Conservation (phyloP, 2,888 invertebrate species). For the Salticus scenicus region DNA sequence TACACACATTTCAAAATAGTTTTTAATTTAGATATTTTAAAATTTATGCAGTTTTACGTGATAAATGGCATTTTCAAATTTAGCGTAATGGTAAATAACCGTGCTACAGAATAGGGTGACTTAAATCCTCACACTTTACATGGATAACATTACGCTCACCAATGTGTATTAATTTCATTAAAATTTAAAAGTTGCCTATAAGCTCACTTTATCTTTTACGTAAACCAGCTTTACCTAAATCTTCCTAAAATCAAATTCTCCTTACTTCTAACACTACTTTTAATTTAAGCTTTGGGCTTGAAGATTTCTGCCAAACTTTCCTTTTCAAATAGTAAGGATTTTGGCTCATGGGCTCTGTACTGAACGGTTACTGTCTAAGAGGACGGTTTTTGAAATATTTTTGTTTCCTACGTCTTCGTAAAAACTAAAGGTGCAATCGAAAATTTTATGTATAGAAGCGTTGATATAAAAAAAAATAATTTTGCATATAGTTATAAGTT, state of each 20-base stretch:
- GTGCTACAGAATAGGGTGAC: neutral
- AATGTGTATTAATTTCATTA: neutral
- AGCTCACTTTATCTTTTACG: neutral
- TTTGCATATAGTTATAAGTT: no score
- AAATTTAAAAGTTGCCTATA: neutral
- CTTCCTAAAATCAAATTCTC: constrained; percentile 35
- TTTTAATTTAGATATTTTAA: no score
- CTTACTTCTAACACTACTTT: constrained; percentile 33
- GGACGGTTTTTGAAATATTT: constrained; percentile 56
- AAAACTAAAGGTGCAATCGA: neutral
- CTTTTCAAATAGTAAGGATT: constrained; percentile 24
- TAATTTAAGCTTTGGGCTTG: constrained; percentile 57
- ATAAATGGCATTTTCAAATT: no score
- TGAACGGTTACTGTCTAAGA: constrained; percentile 45
- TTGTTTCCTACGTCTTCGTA: neutral
- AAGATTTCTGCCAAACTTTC: constrained; percentile 38
- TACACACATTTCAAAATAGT: no score
- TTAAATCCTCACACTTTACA: neutral
- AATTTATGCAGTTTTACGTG: no score
- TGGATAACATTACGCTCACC: no score
- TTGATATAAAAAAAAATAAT: neutral
- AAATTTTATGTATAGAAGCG: neutral
- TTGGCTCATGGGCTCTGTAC: constrained; percentile 54
- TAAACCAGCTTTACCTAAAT: constrained; percentile 24
- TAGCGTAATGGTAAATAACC: no score